Conservation (phyloP, 2,888 invertebrate genomes). For the Mycalesis mineus region DNA sequence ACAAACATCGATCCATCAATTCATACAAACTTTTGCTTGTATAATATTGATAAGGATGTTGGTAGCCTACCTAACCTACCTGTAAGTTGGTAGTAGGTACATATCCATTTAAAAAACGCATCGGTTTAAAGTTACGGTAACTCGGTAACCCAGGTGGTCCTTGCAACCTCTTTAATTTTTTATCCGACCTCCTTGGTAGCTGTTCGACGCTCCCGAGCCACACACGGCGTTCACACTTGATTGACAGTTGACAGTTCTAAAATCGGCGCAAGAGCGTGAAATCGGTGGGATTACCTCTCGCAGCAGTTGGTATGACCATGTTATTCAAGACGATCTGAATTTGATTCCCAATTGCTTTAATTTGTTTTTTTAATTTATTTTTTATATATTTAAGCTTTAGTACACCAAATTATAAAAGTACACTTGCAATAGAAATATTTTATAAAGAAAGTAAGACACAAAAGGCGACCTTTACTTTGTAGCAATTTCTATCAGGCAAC, state of each 20-base stretch:
- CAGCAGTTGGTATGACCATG: neutral
- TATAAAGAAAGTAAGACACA: too few species aligned
- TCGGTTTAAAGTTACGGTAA: conserved; percentile 6
- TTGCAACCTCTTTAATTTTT: conserved; percentile 5
- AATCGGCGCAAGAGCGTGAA: neutral
- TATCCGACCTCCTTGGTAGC: conserved; percentile 7
- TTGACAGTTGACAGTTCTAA: neutral
- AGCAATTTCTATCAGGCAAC: too few species aligned
- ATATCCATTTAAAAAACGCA: conserved; percentile 1
- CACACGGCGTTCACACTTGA: conserved; percentile 1
- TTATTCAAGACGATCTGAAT: neutral
- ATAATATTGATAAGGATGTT: too few species aligned
- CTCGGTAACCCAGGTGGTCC: conserved; percentile 6
- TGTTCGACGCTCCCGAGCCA: conserved; percentile 1
- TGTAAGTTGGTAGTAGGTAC: neutral
- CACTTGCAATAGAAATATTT: too few species aligned
- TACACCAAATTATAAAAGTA: too few species aligned
- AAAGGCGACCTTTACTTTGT: too few species aligned
- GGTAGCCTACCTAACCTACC: too few species aligned
- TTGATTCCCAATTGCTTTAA: neutral
- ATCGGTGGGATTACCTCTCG: neutral
- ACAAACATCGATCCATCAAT: too few species aligned
- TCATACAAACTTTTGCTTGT: too few species aligned
- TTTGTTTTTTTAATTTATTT: too few species aligned
- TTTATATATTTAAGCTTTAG: too few species aligned